phyloP scores from a whole-genome alignment of 2,888 invertebrate species.

The Drosophila lacicola region DNA sequence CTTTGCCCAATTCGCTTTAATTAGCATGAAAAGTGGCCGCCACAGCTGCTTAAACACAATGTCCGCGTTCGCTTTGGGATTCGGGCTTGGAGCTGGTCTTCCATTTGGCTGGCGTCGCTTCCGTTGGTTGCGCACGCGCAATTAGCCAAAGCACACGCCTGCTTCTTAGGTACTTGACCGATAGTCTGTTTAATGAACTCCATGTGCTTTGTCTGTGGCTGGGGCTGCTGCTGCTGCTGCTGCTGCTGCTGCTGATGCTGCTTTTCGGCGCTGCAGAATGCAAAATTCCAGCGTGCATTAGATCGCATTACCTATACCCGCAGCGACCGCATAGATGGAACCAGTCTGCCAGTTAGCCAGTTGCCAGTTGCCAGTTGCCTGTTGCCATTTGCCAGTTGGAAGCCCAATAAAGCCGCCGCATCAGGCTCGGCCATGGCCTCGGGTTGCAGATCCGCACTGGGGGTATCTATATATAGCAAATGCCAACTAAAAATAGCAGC shows the following conservation, averaged over 20 bases:
- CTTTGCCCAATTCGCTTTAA: slow-evolving; percentile 76
- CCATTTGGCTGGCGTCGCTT: slow-evolving; percentile 54
- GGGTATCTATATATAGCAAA: slow-evolving; percentile 74
- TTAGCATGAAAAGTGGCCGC: slow-evolving; percentile 76
- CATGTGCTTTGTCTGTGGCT: slow-evolving; percentile 31
- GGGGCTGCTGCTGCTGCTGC: not conserved
- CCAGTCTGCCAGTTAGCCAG: slow-evolving; percentile 48
- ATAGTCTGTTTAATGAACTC: slow-evolving; percentile 68
- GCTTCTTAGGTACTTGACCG: slow-evolving; percentile 74
- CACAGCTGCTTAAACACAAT: slow-evolving; percentile 76
- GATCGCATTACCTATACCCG: slow-evolving; percentile 67
- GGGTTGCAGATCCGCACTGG: slow-evolving; percentile 48
- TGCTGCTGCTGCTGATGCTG: slow-evolving; percentile 7
- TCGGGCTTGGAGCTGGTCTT: slow-evolving; percentile 12
- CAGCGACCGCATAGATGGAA: slow-evolving; percentile 48
- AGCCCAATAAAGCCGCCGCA: slow-evolving; percentile 71
- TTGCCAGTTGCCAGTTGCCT: slow-evolving; percentile 40
- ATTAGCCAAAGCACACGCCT: slow-evolving; percentile 73
- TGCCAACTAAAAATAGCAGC: slow-evolving; percentile 74
- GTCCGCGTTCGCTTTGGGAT: slow-evolving; percentile 48
- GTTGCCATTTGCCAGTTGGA: slow-evolving; percentile 53
- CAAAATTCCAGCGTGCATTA: slow-evolving; percentile 71
- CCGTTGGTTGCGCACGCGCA: slow-evolving; percentile 79
- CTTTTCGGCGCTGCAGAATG: slow-evolving; percentile 46
- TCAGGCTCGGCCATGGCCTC: slow-evolving; percentile 46